phyloP scores from a whole-genome alignment of 2,797 vertebrate species.

The Platyrinchus mystaceus region DNA sequence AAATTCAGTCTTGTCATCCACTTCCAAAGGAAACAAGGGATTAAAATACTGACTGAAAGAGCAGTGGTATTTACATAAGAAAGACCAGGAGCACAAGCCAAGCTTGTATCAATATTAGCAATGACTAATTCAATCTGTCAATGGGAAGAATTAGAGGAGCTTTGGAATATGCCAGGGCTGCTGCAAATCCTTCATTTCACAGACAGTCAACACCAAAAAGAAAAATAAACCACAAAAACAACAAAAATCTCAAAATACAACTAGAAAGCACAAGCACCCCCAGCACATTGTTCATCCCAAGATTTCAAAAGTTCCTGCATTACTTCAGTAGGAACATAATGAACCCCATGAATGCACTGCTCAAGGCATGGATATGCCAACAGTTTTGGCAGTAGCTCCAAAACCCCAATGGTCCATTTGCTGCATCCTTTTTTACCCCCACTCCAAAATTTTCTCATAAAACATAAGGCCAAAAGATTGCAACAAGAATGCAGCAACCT shows the following conservation, averaged over 20 bases:
- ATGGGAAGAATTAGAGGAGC: constrained; percentile 29
- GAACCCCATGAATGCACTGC: not conserved
- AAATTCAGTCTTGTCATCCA: not conserved
- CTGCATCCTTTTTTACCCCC: not conserved
- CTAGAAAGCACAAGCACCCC: not conserved
- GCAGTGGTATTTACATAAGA: constrained; percentile 40
- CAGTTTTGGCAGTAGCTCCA: not conserved
- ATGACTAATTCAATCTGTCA: constrained; percentile 45
- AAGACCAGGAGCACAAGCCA: not conserved
- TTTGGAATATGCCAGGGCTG: not conserved
- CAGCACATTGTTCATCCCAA: not conserved
- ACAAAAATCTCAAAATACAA: not conserved
- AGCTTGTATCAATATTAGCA: constrained; percentile 52
- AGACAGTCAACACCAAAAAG: not conserved
- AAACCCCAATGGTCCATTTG: not conserved
- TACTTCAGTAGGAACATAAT: not conserved
- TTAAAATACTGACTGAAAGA: constrained; percentile 14
- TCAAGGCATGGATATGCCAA: not conserved
- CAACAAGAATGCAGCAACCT: not conserved
- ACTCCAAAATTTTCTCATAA: not conserved
- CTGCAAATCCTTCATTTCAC: constrained; percentile 43
- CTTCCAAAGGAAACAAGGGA: not conserved
- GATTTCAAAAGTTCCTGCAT: not conserved
- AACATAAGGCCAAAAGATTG: not conserved
- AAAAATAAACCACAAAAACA: not conserved